phyloP scores from a whole-genome alignment of 2,113 vertebrate genomes.

The Anoplopoma fimbria region DNA sequence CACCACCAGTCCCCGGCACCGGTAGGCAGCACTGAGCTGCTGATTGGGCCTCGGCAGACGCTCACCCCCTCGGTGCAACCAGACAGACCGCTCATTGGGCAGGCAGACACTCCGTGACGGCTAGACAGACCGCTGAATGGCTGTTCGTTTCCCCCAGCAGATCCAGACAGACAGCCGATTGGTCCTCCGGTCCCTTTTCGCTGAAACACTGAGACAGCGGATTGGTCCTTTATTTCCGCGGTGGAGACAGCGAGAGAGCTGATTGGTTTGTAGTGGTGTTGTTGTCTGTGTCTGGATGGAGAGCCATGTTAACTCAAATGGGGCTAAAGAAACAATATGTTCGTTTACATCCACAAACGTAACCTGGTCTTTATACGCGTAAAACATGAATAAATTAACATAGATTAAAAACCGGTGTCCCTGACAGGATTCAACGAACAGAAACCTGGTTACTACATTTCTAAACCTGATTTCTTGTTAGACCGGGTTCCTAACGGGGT shows the following conservation, averaged over 20 bases:
- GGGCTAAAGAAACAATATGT: conserved; percentile 48
- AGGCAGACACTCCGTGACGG: conserved; percentile 22
- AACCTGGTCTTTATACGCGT: background rate
- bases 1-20: conserved; percentile 88
- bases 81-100: conserved; percentile 81
- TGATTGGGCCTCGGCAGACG: conserved; percentile 85
- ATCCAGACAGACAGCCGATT: conserved; percentile 59
- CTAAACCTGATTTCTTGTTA: background rate
- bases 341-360: background rate
- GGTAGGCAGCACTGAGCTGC: conserved; percentile 86
- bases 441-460: too few relatives aligned
- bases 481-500: background rate
- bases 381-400: rapidly evolving
- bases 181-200: background rate
- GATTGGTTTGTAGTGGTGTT: conserved; percentile 77
- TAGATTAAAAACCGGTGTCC: background rate
- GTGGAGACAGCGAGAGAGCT: conserved; percentile 25
- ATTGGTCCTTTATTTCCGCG: conserved; percentile 70
- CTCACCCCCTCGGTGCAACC: conserved; percentile 77
- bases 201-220: background rate
- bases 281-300: conserved; percentile 84
- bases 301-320: conserved; percentile 64
- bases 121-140: conserved; percentile 52
- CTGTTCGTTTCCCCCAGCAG: conserved; percentile 1
- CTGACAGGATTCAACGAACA: background rate